These are phyloP conservation scores for Hipposideros larvatus DNA, from an alignment of 2,797 vertebrate genomes.

Conservation along the genomic window DNA sequence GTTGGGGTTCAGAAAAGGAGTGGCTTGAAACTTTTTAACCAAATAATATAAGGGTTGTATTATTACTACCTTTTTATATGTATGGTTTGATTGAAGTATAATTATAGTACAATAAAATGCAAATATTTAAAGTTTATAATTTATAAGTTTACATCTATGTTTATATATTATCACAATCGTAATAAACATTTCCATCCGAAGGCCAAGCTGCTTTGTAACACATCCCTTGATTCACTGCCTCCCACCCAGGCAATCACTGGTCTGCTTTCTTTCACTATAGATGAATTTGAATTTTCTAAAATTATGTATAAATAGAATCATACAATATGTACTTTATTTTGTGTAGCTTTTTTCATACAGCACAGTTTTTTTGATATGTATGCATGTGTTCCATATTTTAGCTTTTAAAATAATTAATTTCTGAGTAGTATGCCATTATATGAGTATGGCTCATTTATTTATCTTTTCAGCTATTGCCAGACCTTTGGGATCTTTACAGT, in stretches of 20 bases:
- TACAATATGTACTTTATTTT: too few species aligned
- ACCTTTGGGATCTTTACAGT: background rate
- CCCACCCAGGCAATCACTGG: background rate
- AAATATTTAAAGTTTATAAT: background rate
- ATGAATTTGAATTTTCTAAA: background rate
- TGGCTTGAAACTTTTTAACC: constrained; percentile 4
- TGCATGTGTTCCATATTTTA: background rate
- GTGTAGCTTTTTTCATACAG: background rate
- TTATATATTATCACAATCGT: background rate
- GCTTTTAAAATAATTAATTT: background rate
- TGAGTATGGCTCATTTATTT: background rate
- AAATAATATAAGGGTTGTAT: background rate
- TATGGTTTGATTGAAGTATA: background rate
- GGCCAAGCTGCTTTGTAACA: background rate
- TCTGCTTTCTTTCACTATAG: background rate
- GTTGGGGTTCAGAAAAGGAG: background rate
- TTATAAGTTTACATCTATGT: background rate
- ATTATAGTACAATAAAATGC: background rate
- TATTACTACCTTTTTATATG: background rate
- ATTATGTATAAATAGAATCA: background rate
- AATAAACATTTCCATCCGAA: background rate
- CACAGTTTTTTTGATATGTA: background rate
- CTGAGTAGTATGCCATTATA: background rate
- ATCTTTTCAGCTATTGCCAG: background rate
- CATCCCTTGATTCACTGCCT: background rate